Percentiles rank a stretch among this genome's conserved stretches.
phyloP scores from a whole-genome alignment of 2,888 invertebrate species.

The Ligdia adustata region DNA sequence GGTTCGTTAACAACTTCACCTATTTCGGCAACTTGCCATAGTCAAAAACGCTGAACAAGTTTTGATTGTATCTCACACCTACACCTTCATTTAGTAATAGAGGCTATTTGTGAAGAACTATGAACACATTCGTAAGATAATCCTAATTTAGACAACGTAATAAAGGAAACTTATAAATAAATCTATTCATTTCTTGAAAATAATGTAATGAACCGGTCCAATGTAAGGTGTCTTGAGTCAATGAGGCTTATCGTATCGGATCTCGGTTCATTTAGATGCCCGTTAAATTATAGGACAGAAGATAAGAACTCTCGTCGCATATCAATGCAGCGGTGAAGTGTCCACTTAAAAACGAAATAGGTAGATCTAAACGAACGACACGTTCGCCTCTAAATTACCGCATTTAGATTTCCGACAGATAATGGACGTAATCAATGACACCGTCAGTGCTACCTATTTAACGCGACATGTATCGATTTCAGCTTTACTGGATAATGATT shows the following conservation, averaged over 20 bases:
- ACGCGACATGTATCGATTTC: slow-evolving; percentile 30
- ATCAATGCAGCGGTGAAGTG: slow-evolving; percentile 61
- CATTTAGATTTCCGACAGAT: slow-evolving; percentile 69
- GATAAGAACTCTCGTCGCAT: slow-evolving; percentile 74
- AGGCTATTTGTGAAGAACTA: slow-evolving; percentile 17
- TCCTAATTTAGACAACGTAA: slow-evolving; percentile 40
- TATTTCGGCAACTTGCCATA: slow-evolving; percentile 48
- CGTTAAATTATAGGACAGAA: slow-evolving; percentile 75
- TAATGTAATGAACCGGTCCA: slow-evolving; percentile 68
- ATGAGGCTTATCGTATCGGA: slow-evolving; percentile 77
- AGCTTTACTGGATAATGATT: slow-evolving; percentile 10
- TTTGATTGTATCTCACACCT: slow-evolving; percentile 20
- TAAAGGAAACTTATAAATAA: slow-evolving; percentile 61
- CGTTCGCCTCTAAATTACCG: slow-evolving; percentile 65
- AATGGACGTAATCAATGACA: slow-evolving; percentile 55
- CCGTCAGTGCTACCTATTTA: slow-evolving; percentile 48
- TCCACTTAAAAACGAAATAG: slow-evolving; percentile 58
- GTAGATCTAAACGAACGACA: slow-evolving; percentile 63
- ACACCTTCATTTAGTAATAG: slow-evolving; percentile 17
- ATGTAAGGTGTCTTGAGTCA: slow-evolving; percentile 70
- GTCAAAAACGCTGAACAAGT: slow-evolving; percentile 38
- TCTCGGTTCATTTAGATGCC: slow-evolving; percentile 79
- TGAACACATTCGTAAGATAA: slow-evolving; percentile 30
- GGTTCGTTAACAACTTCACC: slow-evolving; percentile 49
- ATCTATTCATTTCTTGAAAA: slow-evolving; percentile 60